Conservation (phyloP, 2,888 invertebrate genomes). For the Diadegma fenestrale region DNA sequence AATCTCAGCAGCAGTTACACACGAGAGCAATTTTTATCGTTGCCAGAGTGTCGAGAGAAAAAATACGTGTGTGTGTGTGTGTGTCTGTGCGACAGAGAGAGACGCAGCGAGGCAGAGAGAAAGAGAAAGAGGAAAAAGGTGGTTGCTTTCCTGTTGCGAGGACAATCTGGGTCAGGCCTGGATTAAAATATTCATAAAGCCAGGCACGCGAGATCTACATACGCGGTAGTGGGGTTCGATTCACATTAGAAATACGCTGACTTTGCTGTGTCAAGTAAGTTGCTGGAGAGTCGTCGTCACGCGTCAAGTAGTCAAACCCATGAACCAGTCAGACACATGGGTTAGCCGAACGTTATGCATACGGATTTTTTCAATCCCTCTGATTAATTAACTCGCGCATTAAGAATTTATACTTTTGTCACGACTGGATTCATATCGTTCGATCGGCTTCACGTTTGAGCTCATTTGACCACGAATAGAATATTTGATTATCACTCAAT, state of each 20-base stretch:
- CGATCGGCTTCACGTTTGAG: background rate
- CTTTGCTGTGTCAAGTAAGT: conserved; percentile 77
- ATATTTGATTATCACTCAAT: too few species aligned
- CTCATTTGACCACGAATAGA: background rate
- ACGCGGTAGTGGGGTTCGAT: conserved; percentile 76
- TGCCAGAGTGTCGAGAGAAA: conserved; percentile 25
- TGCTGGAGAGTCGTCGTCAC: conserved; percentile 71
- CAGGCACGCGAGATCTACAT: conserved; percentile 80
- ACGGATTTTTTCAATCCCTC: background rate
- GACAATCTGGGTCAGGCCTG: conserved; percentile 82
- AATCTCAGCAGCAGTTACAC: conserved; percentile 33
- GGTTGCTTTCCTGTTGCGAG: conserved; percentile 78
- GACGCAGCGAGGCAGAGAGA: conserved; percentile 20
- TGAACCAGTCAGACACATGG: conserved; percentile 46
- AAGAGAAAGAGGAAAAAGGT: conserved; percentile 1
- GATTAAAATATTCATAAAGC: conserved; percentile 83
- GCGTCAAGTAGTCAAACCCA: conserved; percentile 60
- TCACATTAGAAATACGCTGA: conserved; percentile 81
- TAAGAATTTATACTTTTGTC: background rate
- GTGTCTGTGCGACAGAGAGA: background rate
- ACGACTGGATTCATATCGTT: background rate
- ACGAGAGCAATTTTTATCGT: conserved; percentile 47
- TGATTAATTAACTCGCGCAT: background rate
- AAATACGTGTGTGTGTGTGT: background rate
- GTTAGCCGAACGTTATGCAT: background rate